Evolutionary conservation across 2,113 vertebrate genomes (phyloP).

Genomic region (Oreocharis arfaki): DNA sequence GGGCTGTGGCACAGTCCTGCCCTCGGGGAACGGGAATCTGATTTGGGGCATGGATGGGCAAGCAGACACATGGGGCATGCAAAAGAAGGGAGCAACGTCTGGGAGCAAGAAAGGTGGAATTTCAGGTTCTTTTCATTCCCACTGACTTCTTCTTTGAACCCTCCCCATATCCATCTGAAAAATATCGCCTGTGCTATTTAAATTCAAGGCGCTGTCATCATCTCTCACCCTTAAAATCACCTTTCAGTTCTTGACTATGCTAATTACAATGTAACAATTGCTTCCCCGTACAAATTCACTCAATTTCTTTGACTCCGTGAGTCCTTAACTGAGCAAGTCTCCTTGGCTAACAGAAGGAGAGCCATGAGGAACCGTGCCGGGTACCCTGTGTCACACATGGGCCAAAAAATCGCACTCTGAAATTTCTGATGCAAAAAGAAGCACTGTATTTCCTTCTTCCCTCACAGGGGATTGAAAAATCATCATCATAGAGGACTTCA

Average conservation of each 20-base stretch:
- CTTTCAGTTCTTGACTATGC: not conserved
- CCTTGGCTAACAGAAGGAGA: not conserved
- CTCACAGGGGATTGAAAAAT: not conserved
- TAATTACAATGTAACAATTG: not conserved
- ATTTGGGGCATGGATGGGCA: not conserved
- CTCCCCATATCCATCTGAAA: not conserved
- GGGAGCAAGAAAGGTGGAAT: not conserved
- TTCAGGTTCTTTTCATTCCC: not conserved
- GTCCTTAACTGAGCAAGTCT: not conserved
- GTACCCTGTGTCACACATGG: not conserved
- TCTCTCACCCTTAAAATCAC: not conserved
- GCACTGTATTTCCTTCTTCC: not conserved
- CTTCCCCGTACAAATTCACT: not conserved
- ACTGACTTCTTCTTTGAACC: not conserved
- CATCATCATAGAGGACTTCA: not conserved
- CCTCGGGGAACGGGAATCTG: fast-evolving
- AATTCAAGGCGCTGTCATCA: not conserved
- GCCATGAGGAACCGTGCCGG: fast-evolving
- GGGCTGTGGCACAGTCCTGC: not conserved
- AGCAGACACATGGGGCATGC: not conserved
- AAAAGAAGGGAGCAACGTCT: not conserved
- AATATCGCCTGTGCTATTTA: fast-evolving
- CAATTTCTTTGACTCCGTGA: not conserved
- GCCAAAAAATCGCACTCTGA: not conserved
- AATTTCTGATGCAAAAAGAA: not conserved